phyloP scores from a whole-genome alignment of 2,888 invertebrate genomes.

The Deilephila elpenor region DNA sequence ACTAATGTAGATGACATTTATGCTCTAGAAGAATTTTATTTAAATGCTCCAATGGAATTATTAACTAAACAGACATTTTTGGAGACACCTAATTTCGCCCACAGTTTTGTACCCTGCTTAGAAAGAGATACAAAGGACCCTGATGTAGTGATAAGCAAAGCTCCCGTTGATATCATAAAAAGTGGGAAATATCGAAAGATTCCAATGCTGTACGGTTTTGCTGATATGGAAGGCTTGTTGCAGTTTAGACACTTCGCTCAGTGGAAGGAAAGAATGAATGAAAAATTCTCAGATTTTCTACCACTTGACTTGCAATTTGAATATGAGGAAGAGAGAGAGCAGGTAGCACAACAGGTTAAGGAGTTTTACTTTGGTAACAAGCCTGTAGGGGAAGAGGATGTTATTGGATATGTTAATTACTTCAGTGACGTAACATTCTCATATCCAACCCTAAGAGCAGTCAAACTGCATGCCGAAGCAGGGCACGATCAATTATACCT shows the following conservation, averaged over 20 bases:
- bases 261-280: conserved; percentile 58
- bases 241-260: conserved; percentile 42
- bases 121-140: conserved; percentile 46
- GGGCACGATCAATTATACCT: conserved; percentile 60
- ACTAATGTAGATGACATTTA: conserved; percentile 51
- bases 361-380: conserved; percentile 59
- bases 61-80: conserved; percentile 45
- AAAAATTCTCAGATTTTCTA: conserved; percentile 59
- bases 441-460: conserved; percentile 48
- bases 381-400: conserved; percentile 44
- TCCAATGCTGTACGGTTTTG: conserved; percentile 60
- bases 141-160: conserved; percentile 52
- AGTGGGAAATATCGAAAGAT: conserved; percentile 50
- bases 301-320: conserved; percentile 60
- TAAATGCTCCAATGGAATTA: conserved; percentile 46
- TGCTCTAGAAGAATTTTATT: conserved; percentile 61
- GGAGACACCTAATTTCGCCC: conserved; percentile 45
- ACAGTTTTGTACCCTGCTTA: conserved; percentile 48
- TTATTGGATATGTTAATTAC: conserved; percentile 56
- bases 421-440: conserved; percentile 64
- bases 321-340: conserved; percentile 49
- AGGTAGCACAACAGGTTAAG: conserved; percentile 51
- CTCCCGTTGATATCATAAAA: conserved; percentile 55
- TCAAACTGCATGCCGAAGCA: conserved; percentile 50
- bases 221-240: conserved; percentile 54